Evolutionary conservation across 2,113 vertebrate species (phyloP).

Genomic region (Ictalurus furcatus): DNA sequence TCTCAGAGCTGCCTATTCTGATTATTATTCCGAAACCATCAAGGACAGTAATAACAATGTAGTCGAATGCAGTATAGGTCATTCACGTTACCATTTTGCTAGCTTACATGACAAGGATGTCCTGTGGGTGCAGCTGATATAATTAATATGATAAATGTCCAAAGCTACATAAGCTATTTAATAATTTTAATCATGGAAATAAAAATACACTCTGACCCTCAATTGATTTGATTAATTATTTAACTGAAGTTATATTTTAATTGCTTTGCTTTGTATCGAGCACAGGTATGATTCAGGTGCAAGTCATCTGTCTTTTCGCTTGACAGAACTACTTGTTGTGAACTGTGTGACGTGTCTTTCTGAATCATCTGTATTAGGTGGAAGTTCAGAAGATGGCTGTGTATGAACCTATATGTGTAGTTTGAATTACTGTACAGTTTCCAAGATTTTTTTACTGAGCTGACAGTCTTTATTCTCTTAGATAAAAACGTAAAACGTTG

Average conservation of each 20-base stretch:
- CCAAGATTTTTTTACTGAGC: not conserved
- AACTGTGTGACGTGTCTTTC: not conserved
- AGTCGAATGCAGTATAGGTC: conserved; percentile 17
- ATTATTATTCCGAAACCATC: conserved; percentile 24
- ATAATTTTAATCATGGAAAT: not conserved
- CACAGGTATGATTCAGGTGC: not conserved
- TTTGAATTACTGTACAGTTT: not conserved
- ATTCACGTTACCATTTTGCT: not conserved
- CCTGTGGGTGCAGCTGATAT: conserved; percentile 29
- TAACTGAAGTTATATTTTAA: not conserved
- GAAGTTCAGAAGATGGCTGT: not conserved
- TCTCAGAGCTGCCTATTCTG: not conserved
- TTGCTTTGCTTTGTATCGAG: not conserved
- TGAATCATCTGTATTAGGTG: not conserved
- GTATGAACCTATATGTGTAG: not conserved
- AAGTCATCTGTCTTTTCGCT: not conserved
- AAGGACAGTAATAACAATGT: conserved; percentile 31
- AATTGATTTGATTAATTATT: not conserved
- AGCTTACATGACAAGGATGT: conserved; percentile 15
- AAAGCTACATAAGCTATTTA: not conserved
- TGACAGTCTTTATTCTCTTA: not conserved
- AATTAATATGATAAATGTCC: conserved; percentile 25
- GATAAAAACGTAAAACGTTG: not conserved
- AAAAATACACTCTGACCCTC: not conserved
- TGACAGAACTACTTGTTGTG: not conserved